These are phyloP conservation scores for Anthoscopus minutus DNA, from an alignment of 2,113 vertebrate genomes.

Conservation along the genomic window DNA sequence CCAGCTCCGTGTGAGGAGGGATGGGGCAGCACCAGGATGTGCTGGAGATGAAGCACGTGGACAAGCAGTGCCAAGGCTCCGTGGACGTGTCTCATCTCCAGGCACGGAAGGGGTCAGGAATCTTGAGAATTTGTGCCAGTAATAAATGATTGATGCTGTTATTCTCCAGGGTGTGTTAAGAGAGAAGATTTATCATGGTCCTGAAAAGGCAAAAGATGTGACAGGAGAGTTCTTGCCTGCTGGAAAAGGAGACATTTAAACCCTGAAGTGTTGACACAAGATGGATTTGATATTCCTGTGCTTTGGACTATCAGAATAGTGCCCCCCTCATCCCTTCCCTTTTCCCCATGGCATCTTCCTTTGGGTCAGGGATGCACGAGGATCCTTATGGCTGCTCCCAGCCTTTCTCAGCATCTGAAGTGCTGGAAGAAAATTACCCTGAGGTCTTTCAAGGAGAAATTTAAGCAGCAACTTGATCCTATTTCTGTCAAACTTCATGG, in stretches of 20 bases:
- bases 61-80: background rate
- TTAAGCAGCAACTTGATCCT: background rate
- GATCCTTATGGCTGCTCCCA: background rate
- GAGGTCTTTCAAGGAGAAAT: background rate
- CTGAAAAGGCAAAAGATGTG: background rate
- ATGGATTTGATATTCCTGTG: background rate
- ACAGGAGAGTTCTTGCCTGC: conserved; percentile 20
- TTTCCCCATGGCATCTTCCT: background rate
- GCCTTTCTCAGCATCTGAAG: background rate
- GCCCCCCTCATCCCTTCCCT: background rate
- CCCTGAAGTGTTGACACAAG: background rate
- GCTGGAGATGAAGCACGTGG: background rate
- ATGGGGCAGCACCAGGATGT: background rate
- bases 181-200: background rate
- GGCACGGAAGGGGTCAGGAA: background rate
- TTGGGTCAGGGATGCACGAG: background rate
- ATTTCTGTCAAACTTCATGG: background rate
- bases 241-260: background rate
- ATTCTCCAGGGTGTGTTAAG: background rate
- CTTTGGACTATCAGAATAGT: background rate
- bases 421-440: background rate
- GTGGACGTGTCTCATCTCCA: rapidly evolving
- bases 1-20: background rate
- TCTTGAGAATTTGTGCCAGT: background rate
- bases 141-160: background rate